Conservation (phyloP, 2,113 vertebrate genomes). For the Misgurnus anguillicaudatus region DNA sequence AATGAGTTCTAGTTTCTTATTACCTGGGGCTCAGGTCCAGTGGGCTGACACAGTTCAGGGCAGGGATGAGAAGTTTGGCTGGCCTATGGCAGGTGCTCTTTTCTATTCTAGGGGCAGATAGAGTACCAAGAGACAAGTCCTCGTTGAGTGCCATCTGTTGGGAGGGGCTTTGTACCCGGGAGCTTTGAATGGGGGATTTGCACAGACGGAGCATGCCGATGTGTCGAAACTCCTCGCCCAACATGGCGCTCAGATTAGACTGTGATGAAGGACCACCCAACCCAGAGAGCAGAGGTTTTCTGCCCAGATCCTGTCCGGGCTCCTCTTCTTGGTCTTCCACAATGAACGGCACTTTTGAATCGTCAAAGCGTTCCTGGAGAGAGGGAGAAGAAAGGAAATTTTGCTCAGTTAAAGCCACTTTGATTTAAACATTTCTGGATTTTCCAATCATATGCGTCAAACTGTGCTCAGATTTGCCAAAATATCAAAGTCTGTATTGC, state of each 20-base stretch:
- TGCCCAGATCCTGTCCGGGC: slow-evolving; percentile 64
- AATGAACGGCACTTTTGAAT: slow-evolving; percentile 80
- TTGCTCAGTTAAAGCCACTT: neutral
- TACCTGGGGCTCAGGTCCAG: slow-evolving; percentile 91
- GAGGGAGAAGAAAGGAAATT: neutral
- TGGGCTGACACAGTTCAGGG: slow-evolving; percentile 77
- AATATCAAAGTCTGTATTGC: no score
- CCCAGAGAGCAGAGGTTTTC: slow-evolving; percentile 75
- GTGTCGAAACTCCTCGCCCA: slow-evolving; percentile 84
- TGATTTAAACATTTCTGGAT: no score
- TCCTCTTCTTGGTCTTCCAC: slow-evolving; percentile 75
- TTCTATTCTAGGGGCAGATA: slow-evolving; percentile 43
- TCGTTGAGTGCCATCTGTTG: slow-evolving; percentile 65
- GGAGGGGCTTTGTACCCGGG: slow-evolving; percentile 73
- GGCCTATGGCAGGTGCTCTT: slow-evolving; percentile 65
- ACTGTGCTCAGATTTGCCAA: no score
- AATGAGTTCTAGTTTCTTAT: neutral
- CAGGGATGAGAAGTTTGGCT: slow-evolving; percentile 83
- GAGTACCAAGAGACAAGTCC: slow-evolving; percentile 41
- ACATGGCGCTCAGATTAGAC: slow-evolving; percentile 78
- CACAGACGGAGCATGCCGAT: slow-evolving; percentile 77
- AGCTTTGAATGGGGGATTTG: slow-evolving; percentile 74
- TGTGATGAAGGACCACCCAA: slow-evolving; percentile 73
- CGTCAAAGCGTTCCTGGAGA: slow-evolving; percentile 72
- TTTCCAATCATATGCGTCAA: no score